phyloP scores from a whole-genome alignment of 2,113 vertebrate genomes.

The Vireo altiloquus region DNA sequence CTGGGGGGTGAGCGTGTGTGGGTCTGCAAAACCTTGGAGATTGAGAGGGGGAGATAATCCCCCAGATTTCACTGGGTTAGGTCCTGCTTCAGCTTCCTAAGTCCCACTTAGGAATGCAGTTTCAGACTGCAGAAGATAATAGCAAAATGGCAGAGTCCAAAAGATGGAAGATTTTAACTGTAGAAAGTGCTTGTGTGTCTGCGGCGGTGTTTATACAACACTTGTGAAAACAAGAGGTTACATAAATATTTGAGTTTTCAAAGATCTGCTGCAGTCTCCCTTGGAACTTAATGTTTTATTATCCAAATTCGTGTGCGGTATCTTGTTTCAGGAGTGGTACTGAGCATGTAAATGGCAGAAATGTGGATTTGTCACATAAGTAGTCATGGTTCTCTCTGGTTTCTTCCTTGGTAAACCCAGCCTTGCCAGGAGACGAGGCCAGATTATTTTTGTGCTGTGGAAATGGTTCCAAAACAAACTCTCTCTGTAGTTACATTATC shows the following conservation, averaged over 20 bases:
- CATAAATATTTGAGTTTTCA: constrained; percentile 1
- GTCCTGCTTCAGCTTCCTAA: not conserved
- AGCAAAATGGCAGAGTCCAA: not conserved
- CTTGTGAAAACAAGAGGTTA: constrained; percentile 11
- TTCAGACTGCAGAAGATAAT: not conserved
- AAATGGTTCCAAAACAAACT: constrained; percentile 58
- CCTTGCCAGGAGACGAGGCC: constrained; percentile 11
- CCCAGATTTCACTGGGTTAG: not conserved
- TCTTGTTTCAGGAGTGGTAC: constrained; percentile 3
- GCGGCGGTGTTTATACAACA: not conserved
- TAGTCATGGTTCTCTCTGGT: not conserved
- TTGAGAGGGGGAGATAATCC: not conserved
- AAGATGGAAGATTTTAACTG: not conserved
- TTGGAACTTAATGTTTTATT: not conserved
- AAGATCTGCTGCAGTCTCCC: not conserved
- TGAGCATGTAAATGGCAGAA: not conserved
- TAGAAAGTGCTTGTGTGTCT: not conserved
- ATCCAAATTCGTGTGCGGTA: not conserved
- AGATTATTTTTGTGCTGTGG: constrained; percentile 11
- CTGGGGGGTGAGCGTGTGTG: not conserved
- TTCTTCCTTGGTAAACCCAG: not conserved
- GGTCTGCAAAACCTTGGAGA: not conserved
- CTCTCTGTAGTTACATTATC: constrained; percentile 65
- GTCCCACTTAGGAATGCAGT: not conserved
- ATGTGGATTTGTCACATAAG: constrained; percentile 31